Percentiles rank a stretch among this genome's conserved stretches.
These are phyloP conservation scores for Desmodus rotundus DNA, from an alignment of 2,113 vertebrate species.

Conservation along the genomic window DNA sequence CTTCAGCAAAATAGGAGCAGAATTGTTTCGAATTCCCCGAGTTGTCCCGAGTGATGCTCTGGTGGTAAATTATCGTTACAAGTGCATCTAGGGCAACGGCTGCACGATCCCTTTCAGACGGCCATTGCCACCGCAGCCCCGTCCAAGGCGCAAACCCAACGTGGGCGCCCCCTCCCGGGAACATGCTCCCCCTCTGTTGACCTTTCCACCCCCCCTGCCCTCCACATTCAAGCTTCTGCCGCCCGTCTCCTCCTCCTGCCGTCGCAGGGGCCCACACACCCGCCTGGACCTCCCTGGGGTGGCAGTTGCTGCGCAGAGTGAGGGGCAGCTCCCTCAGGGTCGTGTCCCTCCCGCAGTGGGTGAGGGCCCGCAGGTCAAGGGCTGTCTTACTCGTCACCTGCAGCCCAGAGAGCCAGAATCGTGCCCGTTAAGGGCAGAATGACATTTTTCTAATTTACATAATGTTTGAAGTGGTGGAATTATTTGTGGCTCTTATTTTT, in stretches of 20 bases:
- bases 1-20: neutral
- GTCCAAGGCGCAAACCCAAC: neutral
- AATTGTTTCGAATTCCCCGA: neutral
- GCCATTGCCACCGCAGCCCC: no score
- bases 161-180: neutral
- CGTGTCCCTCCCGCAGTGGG: neutral
- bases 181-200: neutral
- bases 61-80: no score
- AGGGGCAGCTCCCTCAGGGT: no score
- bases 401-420: no score
- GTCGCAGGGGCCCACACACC: no score
- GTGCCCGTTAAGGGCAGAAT: neutral
- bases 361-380: neutral
- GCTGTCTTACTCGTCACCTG: neutral
- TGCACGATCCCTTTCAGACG: neutral
- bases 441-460: neutral
- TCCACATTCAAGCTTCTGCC: neutral
- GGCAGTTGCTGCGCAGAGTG: neutral
- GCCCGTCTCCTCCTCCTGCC: neutral
- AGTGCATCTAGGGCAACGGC: neutral
- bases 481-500: neutral
- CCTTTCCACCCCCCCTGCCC: neutral
- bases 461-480: neutral
- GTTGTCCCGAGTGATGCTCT: neutral
- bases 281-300: neutral